A percentile compares a stretch with the other conserved stretches of the same genome.
Conservation (phyloP, 2,113 vertebrate species). For the Probosciger aterrimus region DNA sequence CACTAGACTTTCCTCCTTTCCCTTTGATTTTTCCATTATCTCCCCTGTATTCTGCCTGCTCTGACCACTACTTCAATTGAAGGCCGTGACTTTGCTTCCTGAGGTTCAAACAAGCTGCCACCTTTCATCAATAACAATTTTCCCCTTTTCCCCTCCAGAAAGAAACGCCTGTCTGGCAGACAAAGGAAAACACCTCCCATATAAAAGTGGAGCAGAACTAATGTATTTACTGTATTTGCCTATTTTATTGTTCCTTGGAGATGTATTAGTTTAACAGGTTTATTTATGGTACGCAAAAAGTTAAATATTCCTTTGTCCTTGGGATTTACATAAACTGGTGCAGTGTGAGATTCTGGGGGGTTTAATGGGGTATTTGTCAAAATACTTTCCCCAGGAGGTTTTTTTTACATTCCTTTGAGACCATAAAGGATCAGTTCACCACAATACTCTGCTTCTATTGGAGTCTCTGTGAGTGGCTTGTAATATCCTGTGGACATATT, state of each 20-base stretch:
- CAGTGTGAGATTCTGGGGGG: conserved; percentile 28
- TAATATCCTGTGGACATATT: conserved; percentile 13
- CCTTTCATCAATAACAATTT: conserved; percentile 21
- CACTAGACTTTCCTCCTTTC: not conserved
- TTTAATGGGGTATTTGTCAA: conserved; percentile 60
- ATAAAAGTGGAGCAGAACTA: conserved; percentile 71
- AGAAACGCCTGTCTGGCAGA: not conserved
- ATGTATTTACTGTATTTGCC: conserved; percentile 65
- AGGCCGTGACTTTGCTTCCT: not conserved
- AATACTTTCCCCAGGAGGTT: conserved; percentile 7
- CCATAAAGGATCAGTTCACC: conserved; percentile 40
- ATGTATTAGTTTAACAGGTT: conserved; percentile 65
- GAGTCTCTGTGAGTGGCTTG: not conserved
- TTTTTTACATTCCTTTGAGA: conserved; percentile 45
- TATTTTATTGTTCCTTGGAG: conserved; percentile 65
- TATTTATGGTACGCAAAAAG: conserved; percentile 68
- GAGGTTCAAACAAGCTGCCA: conserved; percentile 27
- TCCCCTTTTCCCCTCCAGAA: not conserved
- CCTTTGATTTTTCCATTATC: not conserved
- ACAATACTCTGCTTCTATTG: conserved; percentile 6
- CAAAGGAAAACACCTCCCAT: conserved; percentile 48
- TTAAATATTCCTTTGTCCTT: conserved; percentile 70
- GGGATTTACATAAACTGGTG: conserved; percentile 61
- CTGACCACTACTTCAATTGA: not conserved
- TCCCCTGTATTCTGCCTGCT: not conserved